Base-by-base conservation (phyloP, 2,113 vertebrate species). In the Eolophus roseicapilla region DNA sequence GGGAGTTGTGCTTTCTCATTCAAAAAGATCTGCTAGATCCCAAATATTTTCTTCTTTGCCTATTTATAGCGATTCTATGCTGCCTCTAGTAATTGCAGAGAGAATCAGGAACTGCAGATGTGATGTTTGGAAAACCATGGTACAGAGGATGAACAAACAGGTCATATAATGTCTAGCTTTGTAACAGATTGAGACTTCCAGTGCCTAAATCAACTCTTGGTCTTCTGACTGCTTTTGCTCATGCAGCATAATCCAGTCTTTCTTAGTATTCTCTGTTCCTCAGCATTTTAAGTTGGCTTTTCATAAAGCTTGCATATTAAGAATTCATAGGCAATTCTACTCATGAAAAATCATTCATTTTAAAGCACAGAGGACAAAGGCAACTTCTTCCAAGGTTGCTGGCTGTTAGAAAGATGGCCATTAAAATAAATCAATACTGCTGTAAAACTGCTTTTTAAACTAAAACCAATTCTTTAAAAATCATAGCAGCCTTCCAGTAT, bases 221-320 rank as follows among this genome's bases (percentile, higher is more conserved):
- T 85, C 49, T 82, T 80, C 52, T 5, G 7, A 55, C n/a, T 80
- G 50, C 25, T 70, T 89, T 64, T 88, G 49, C 39, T 86, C 68
- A 68, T 35, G 43, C 50, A 82, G 41, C 60, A 89, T 57, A 92
- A 91, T 82, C 39, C 71, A 53, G 24, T 23, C 35, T 46, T 35
- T 69, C 64, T 81, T 39, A 53, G 13, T 63, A 81, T 80, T 86
- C 44, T 86, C 53, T 74, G 70, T 71, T 76, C 67, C 53, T 85
- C 74, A 83, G 81, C 81, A 62, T 88, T 96, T 94, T 91, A 65
- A 78, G 14, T 49, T 77, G 63, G 35, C 35, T 83, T 95, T 93
- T 91, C 15, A 71, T 57, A 86, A 92, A 85, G 29, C 31, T 50
- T 60, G 47, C 37, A 65, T 67, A 79, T 78, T 90, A 91, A 91